phyloP scores from a whole-genome alignment of 2,888 invertebrate genomes.

The Drosophila picticornis region DNA sequence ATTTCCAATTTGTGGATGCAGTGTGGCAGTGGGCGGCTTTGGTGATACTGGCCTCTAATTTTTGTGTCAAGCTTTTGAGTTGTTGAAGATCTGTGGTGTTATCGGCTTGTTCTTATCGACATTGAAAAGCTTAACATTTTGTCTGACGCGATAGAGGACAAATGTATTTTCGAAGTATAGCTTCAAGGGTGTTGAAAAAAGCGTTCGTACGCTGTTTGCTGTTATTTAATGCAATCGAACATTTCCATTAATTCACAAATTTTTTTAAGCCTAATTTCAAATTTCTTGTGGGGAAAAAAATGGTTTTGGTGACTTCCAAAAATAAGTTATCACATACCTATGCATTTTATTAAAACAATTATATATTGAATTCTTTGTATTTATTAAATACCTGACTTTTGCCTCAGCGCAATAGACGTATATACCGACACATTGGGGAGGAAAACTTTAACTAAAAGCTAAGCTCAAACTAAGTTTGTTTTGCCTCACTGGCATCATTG shows the following conservation, averaged over 20 bases:
- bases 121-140: background rate
- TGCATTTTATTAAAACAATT: background rate
- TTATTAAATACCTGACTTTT: background rate
- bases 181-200: background rate
- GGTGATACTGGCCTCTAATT: background rate
- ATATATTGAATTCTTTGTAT: background rate
- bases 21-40: background rate
- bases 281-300: background rate
- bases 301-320: background rate
- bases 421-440: conserved; percentile 27
- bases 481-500: background rate
- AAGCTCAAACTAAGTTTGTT: background rate
- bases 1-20: background rate
- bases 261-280: background rate
- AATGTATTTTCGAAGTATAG: background rate
- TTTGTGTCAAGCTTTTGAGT: background rate
- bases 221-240: background rate
- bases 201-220: background rate
- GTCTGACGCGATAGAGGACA: background rate
- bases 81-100: background rate
- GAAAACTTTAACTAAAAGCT: conserved; percentile 32
- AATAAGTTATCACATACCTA: background rate
- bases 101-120: background rate
- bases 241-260: background rate
- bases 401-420: conserved; percentile 1